phyloP scores from a whole-genome alignment of 1,140 invertebrate genomes.

The Rhopalosiphum maidis region DNA sequence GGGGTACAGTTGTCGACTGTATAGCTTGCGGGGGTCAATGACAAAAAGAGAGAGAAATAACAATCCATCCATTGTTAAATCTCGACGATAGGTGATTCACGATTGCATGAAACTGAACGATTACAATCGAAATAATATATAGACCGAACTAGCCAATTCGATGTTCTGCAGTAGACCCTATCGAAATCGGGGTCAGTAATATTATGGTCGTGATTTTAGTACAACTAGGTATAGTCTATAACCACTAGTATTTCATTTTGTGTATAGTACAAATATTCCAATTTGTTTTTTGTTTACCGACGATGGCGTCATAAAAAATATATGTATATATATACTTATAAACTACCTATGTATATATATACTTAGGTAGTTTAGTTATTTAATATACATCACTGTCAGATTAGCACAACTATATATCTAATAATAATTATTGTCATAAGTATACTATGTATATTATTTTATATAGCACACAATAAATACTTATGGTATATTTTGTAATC shows the following conservation, averaged over 20 bases:
- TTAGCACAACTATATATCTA: not conserved
- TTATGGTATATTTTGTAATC: not conserved
- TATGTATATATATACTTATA: not conserved
- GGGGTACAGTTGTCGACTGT: conserved; percentile 7
- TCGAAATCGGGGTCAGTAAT: not conserved
- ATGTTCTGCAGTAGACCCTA: not conserved
- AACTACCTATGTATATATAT: no score
- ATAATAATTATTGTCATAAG: not conserved
- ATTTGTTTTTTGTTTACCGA: not conserved
- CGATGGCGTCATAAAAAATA: not conserved
- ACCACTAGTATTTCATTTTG: not conserved
- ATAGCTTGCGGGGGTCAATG: conserved; percentile 35
- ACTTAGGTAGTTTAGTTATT: not conserved
- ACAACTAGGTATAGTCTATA: not conserved
- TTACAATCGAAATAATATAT: conserved; percentile 44
- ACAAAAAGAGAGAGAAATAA: conserved; percentile 44
- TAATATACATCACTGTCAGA: not conserved
- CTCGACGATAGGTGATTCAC: conserved; percentile 40
- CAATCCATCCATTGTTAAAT: conserved; percentile 51
- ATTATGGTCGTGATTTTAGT: not conserved
- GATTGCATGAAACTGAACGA: conserved; percentile 35
- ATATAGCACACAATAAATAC: not conserved
- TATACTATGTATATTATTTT: not conserved
- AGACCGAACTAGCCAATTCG: conserved; percentile 29
- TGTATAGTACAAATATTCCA: not conserved